phyloP scores from a whole-genome alignment of 2,113 vertebrate genomes.

The Struthidea cinerea region DNA sequence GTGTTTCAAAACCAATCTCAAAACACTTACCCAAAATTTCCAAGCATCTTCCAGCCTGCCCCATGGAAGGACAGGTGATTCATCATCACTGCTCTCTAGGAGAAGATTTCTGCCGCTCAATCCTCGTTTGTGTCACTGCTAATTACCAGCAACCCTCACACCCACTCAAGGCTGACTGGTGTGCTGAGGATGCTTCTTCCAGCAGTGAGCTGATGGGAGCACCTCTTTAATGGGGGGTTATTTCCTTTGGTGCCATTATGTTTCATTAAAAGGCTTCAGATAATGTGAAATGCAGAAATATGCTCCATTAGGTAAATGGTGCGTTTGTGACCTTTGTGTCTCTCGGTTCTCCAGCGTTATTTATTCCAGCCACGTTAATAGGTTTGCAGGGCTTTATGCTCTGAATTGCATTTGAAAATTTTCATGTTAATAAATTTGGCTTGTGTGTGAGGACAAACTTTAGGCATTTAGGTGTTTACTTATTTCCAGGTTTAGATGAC shows the following conservation, averaged over 20 bases:
- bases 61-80: background rate
- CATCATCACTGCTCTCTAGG: background rate
- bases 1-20: background rate
- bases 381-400: background rate
- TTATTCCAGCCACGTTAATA: background rate
- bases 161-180: accelerated
- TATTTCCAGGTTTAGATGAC: background rate
- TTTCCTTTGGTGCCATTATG: background rate
- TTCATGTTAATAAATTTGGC: background rate
- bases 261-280: background rate
- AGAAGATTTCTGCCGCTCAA: background rate
- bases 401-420: background rate
- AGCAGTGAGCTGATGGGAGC: background rate
- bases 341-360: background rate
- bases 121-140: background rate
- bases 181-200: background rate
- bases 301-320: background rate
- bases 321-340: background rate
- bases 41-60: background rate
- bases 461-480: background rate
- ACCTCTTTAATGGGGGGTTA: background rate
- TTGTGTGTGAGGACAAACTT: background rate
- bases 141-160: background rate
- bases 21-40: background rate
- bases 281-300: background rate